Conservation (phyloP, 2,113 vertebrate genomes). For the Aspidoscelis tigris region DNA sequence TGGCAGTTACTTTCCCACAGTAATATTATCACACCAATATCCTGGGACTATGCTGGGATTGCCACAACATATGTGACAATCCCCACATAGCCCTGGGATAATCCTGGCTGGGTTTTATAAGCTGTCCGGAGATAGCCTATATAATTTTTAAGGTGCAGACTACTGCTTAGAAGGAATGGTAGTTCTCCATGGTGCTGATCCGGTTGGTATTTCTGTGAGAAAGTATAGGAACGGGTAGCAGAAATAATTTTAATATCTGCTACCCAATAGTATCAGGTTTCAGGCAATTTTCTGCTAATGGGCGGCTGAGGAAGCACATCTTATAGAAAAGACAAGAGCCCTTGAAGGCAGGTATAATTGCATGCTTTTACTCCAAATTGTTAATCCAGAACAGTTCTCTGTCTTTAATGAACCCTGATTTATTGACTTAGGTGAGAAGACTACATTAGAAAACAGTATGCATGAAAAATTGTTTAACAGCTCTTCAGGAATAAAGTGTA, state of each 20-base stretch:
- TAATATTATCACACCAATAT: too few relatives aligned
- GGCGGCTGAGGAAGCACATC: neutral
- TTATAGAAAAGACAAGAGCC: neutral
- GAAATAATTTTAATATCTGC: neutral
- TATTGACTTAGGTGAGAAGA: neutral
- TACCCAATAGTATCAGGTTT: neutral
- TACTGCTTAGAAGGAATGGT: neutral
- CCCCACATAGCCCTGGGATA: too few relatives aligned
- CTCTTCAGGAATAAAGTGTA: neutral
- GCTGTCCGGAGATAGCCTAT: too few relatives aligned
- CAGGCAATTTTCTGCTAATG: neutral
- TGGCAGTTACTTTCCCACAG: too few relatives aligned
- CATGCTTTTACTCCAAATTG: neutral
- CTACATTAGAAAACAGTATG: neutral
- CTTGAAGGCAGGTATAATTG: neutral
- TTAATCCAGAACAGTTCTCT: neutral
- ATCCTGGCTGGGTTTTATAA: too few relatives aligned
- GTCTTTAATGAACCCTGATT: neutral
- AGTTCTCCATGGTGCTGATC: slow-evolving; percentile 4
- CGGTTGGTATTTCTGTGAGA: neutral
- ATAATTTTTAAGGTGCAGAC: neutral
- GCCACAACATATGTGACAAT: too few relatives aligned
- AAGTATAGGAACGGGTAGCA: neutral
- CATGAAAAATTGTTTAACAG: neutral
- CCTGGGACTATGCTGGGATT: too few relatives aligned